These are phyloP conservation scores for Macrotrachela quadricornifera DNA, from an alignment of 1,140 invertebrate genomes.

Conservation along the genomic window DNA sequence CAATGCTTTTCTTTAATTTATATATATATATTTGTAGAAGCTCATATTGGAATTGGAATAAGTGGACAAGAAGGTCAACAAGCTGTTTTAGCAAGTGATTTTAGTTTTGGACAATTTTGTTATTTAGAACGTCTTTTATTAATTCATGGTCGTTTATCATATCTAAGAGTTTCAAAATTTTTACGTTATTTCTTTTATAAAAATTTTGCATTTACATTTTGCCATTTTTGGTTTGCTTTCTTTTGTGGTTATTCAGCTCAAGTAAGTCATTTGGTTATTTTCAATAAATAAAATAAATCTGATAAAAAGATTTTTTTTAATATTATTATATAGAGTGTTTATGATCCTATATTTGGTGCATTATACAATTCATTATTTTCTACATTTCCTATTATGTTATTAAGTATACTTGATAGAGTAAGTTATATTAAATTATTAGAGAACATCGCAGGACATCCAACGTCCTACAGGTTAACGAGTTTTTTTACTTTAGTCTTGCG, in stretches of 20 bases:
- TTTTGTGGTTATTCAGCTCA: constrained; percentile 98
- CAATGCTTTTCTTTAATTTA: no score
- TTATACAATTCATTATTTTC: constrained; percentile 96
- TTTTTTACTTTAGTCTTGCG: no score
- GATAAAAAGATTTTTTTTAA: constrained; percentile 14
- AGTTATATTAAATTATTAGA: neutral
- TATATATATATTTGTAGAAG: constrained; percentile 40
- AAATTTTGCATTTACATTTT: constrained; percentile 95
- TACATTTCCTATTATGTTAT: constrained; percentile 69
- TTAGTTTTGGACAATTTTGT: constrained; percentile 86
- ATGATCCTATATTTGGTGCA: constrained; percentile 91
- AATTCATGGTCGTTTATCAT: constrained; percentile 93
- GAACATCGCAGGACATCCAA: no score
- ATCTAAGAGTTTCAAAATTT: constrained; percentile 87
- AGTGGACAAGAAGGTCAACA: constrained; percentile 94
- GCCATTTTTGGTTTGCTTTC: constrained; percentile 98
- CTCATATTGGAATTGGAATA: constrained; percentile 95
- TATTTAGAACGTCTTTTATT: constrained; percentile 79
- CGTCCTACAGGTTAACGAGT: no score
- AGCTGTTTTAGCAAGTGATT: constrained; percentile 87
- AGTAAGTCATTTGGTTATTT: constrained; percentile 35
- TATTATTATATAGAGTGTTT: constrained; percentile 59
- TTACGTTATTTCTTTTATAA: constrained; percentile 97
- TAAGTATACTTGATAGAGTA: constrained; percentile 63
- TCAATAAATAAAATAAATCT: neutral